These are phyloP conservation scores for Columba livia DNA, from an alignment of 2,113 vertebrate species.

Conservation along the genomic window DNA sequence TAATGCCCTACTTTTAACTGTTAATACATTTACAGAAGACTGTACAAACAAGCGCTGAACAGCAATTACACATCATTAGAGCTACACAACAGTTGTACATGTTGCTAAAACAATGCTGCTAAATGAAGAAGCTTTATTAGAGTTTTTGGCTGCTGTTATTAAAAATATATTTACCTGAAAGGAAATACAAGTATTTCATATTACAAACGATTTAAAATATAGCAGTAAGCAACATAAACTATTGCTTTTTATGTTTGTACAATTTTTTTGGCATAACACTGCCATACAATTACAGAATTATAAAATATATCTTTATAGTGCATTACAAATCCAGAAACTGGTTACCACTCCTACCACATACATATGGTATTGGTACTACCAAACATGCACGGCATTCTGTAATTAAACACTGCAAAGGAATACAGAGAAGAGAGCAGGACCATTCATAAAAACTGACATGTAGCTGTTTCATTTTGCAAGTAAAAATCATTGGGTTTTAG, in stretches of 20 bases:
- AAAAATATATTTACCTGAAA: constrained; percentile 77
- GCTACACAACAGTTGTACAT: constrained; percentile 41
- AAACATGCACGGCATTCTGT: constrained; percentile 65
- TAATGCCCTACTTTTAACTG: constrained; percentile 28
- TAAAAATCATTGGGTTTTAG: background rate
- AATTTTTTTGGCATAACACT: constrained; percentile 66
- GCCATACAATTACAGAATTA: constrained; percentile 77
- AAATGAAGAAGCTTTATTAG: constrained; percentile 65
- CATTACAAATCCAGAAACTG: constrained; percentile 76
- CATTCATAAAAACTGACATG: constrained; percentile 3
- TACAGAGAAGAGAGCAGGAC: constrained; percentile 31
- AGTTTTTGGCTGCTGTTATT: constrained; percentile 63
- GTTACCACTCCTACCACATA: constrained; percentile 76
- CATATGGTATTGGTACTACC: constrained; percentile 69
- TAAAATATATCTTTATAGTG: constrained; percentile 72
- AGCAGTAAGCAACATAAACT: constrained; percentile 75
- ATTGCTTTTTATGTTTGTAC: constrained; percentile 70
- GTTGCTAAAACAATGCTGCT: constrained; percentile 60
- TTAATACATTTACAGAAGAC: constrained; percentile 38
- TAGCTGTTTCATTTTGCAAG: background rate
- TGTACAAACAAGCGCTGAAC: constrained; percentile 41
- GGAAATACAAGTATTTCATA: constrained; percentile 65
- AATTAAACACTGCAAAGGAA: constrained; percentile 38
- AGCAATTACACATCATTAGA: constrained; percentile 65
- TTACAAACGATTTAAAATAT: constrained; percentile 75